phyloP scores from a whole-genome alignment of 2,113 vertebrate genomes.

The Regulus satrapa region DNA sequence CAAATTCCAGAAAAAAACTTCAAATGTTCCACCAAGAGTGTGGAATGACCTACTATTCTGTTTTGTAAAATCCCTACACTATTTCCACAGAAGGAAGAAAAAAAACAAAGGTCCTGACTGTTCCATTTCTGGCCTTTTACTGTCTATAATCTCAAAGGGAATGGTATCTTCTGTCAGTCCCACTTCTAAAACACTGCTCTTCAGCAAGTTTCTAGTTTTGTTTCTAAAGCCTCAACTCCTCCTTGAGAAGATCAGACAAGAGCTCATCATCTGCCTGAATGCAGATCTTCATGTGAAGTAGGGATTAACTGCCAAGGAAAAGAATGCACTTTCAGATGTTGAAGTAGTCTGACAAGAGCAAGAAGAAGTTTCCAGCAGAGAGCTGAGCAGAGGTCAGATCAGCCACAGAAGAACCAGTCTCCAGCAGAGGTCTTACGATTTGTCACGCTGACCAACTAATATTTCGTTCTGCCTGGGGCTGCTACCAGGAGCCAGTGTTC shows the following conservation, averaged over 20 bases:
- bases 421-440: not conserved
- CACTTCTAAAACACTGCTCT: not conserved
- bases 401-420: not conserved
- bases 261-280: not conserved
- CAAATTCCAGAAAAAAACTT: not conserved
- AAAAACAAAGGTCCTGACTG: not conserved
- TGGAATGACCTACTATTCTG: rapidly evolving
- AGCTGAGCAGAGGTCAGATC: not conserved
- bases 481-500: not conserved
- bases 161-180: not conserved
- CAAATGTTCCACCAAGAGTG: not conserved
- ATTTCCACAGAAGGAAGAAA: not conserved
- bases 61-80: too few species aligned
- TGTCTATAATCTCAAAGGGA: not conserved
- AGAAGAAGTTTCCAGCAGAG: not conserved
- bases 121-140: not conserved
- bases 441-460: rapidly evolving
- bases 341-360: not conserved
- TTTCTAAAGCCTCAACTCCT: not conserved
- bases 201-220: not conserved
- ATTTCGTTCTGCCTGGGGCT: not conserved
- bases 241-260: not conserved
- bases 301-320: not conserved
- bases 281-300: not conserved
- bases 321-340: not conserved